Conservation (phyloP, 2,797 vertebrate genomes). For the Tenualosa thibaudeaui region DNA sequence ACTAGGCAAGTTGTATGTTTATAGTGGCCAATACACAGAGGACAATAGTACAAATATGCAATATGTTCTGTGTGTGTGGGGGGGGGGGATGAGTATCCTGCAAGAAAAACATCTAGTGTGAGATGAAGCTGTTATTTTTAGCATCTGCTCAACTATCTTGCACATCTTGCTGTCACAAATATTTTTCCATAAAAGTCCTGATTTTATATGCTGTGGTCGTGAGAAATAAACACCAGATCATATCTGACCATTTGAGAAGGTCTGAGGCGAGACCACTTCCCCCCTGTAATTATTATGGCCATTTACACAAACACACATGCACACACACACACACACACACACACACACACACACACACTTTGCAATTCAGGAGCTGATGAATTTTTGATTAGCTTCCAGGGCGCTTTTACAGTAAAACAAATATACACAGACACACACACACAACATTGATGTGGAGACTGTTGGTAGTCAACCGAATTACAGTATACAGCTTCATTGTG, state of each 20-base stretch:
- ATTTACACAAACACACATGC: conserved; percentile 9
- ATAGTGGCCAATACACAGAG: not conserved
- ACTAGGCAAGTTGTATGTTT: conserved; percentile 11
- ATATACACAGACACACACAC: not conserved
- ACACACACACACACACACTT: not conserved
- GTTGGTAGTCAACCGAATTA: not conserved
- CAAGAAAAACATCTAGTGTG: not conserved
- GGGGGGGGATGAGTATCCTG: not conserved
- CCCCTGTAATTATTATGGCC: conserved; percentile 20
- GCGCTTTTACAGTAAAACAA: not conserved
- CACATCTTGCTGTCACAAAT: not conserved
- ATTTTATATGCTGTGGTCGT: conserved; percentile 16
- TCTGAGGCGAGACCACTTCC: conserved; percentile 11
- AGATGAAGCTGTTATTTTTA: not conserved
- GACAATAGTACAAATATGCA: not conserved
- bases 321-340: not conserved
- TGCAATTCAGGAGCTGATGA: not conserved
- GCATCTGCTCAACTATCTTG: conserved; percentile 10
- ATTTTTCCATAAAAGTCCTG: conserved; percentile 8
- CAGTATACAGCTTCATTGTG: not conserved
- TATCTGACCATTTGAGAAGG: conserved; percentile 26
- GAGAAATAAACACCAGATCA: conserved; percentile 17
- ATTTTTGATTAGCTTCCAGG: conserved; percentile 33
- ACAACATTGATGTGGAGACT: too few species aligned
- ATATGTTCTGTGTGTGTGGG: not conserved